Evolutionary conservation across 2,888 invertebrate species (phyloP), one percentile per base, ranked within the genome.

Genomic region (Cetonia aurata): DNA sequence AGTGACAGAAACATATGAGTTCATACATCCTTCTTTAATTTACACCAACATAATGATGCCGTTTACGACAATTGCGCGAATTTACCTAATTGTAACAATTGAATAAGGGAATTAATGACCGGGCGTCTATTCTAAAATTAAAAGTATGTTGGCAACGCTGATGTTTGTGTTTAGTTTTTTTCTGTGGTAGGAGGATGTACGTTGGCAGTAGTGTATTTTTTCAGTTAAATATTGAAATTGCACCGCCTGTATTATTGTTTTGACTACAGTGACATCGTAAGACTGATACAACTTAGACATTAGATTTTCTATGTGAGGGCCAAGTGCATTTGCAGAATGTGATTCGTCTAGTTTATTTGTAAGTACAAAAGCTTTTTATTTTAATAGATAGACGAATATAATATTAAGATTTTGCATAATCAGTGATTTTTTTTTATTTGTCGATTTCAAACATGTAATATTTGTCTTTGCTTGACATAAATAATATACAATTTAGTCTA

Each of bases 81-180:
- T 65, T 65, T 65, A 65, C 62, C 62, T 65, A 65, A 65, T 65
- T 65, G 62, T 37, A 37, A 50, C 62, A 65, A 65, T 65, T 65
- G 62, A 65, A 65, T 65, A 50, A 65, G 37, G 17, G 62, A 65
- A 65, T 65, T 65, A 65, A 65, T 65, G 62, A 65, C 33, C 41
- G 41, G 12, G 52, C 52, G 62, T 33, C 8, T 42, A 17, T 12
- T 15, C 12, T 25, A 37, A 37, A 37, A 65, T 65, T 65, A 65
- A 65, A 65, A 65, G 50, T 65, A 65, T 52, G 62, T 50, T 65
- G 50, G 50, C 25, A 65, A 50, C 17, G 15, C 46, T 65, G 50
- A 41, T 31, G 52, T 50, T 65, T 41, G 50, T 25, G 62, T 48
- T n/a, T 56, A 25, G 25, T 37, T 37, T 37, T 33, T 31, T 50